Conservation (phyloP, 2,888 invertebrate species). For the Emmelina monodactyla region DNA sequence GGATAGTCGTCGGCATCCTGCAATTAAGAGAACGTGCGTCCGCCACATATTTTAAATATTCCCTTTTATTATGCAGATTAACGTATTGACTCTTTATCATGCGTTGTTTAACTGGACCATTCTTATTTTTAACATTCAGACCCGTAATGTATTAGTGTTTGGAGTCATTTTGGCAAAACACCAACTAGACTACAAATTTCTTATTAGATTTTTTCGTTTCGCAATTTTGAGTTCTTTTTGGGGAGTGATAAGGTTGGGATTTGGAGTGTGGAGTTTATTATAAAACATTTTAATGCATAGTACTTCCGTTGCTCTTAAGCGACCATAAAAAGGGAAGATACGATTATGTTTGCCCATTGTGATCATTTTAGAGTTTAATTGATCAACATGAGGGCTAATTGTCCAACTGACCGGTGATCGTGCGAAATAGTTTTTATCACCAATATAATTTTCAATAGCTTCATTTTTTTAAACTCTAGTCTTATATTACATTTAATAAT, state of each 20-base stretch:
- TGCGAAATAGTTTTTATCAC: too few relatives aligned
- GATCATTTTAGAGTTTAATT: not conserved
- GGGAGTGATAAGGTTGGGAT: too few relatives aligned
- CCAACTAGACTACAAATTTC: too few relatives aligned
- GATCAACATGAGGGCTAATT: conserved; percentile 1
- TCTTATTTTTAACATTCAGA: too few relatives aligned
- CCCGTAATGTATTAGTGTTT: too few relatives aligned
- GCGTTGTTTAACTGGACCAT: conserved; percentile 21
- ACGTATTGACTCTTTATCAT: conserved; percentile 44
- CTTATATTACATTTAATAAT: too few relatives aligned
- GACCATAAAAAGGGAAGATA: not conserved
- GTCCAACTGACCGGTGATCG: not conserved
- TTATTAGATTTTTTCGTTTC: too few relatives aligned
- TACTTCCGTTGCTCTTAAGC: not conserved
- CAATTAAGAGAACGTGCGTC: conserved; percentile 47
- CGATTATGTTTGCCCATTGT: not conserved
- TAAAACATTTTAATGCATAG: too few relatives aligned
- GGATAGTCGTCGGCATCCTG: conserved; percentile 49
- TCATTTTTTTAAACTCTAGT: not conserved
- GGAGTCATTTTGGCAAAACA: too few relatives aligned
- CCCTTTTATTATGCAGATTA: conserved; percentile 61
- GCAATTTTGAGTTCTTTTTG: too few relatives aligned
- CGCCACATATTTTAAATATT: conserved; percentile 51
- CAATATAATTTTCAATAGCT: not conserved
- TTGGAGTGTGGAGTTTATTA: too few relatives aligned